A percentile compares a stretch with the other conserved stretches of the same genome.
These are phyloP conservation scores for Pempheris klunzingeri DNA, from an alignment of 2,797 vertebrate species.

Conservation along the genomic window DNA sequence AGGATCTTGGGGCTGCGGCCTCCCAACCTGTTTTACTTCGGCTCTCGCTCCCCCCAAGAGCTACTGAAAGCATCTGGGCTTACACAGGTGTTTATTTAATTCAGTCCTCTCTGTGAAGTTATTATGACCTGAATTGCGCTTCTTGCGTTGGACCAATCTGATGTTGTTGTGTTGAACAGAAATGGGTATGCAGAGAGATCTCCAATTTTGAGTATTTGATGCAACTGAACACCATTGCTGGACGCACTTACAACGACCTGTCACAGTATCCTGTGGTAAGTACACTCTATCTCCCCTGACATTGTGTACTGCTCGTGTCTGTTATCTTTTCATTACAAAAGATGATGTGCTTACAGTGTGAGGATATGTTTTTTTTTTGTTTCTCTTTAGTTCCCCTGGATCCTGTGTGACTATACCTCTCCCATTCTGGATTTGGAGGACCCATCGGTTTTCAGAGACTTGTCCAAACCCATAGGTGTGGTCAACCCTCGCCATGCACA, in stretches of 20 bases:
- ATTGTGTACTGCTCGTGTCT: background rate
- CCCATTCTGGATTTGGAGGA: slow-evolving; percentile 90
- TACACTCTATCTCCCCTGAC: background rate
- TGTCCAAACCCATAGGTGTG: slow-evolving; percentile 97
- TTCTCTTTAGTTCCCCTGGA: slow-evolving; percentile 93
- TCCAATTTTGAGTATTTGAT: slow-evolving; percentile 99
- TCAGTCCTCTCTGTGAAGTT: background rate
- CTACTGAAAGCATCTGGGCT: slow-evolving; percentile 95
- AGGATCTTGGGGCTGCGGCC: slow-evolving; percentile 92
- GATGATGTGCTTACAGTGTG: background rate
- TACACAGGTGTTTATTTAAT: slow-evolving; percentile 88
- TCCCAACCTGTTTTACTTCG: slow-evolving; percentile 91
- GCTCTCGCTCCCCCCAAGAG: slow-evolving; percentile 95
- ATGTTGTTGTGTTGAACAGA: slow-evolving; percentile 80
- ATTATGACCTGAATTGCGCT: background rate
- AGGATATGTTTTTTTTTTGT: slow-evolving; percentile 19
- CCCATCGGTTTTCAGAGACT: slow-evolving; percentile 92
- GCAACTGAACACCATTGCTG: slow-evolving; percentile 97
- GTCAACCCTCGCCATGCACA: slow-evolving; percentile 94
- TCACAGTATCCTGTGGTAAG: slow-evolving; percentile 98
- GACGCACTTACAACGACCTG: slow-evolving; percentile 97
- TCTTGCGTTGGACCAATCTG: slow-evolving; percentile 1
- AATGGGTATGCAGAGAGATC: slow-evolving; percentile 97
- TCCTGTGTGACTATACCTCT: slow-evolving; percentile 94
- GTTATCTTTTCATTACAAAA: background rate